phyloP scores from a whole-genome alignment of 2,888 invertebrate species.

The Uropetala carovei region DNA sequence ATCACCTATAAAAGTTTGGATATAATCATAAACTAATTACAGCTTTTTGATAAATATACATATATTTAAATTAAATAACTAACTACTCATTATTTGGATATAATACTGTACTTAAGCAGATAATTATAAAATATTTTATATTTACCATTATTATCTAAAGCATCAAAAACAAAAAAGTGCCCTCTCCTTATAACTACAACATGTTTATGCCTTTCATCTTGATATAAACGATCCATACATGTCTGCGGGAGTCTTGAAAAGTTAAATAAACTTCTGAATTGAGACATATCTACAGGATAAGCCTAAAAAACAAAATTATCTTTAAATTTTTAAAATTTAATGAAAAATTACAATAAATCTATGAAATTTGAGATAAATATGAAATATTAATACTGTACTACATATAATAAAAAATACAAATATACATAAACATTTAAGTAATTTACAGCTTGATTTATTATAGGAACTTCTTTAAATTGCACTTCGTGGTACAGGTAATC shows the following conservation, averaged over 20 bases:
- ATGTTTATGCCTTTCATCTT: constrained; percentile 53
- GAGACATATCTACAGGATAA: constrained; percentile 36
- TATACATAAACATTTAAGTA: too few relatives aligned
- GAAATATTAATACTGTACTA: too few relatives aligned
- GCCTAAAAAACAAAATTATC: constrained; percentile 1
- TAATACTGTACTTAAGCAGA: neutral
- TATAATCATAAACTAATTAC: neutral
- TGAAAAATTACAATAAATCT: neutral
- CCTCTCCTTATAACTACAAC: constrained; percentile 43
- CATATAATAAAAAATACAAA: too few relatives aligned
- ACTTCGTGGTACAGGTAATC: too few relatives aligned
- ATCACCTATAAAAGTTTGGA: constrained; percentile 11
- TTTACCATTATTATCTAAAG: constrained; percentile 44
- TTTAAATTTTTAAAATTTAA: neutral
- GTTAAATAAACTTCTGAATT: constrained; percentile 26
- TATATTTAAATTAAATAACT: too few relatives aligned
- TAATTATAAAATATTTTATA: neutral
- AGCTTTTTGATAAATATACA: too few relatives aligned
- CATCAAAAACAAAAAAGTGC: constrained; percentile 30
- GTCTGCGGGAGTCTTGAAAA: constrained; percentile 4
- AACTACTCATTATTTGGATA: neutral
- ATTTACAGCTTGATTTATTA: too few relatives aligned
- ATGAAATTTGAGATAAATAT: neutral
- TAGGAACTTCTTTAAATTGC: too few relatives aligned
- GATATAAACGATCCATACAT: constrained; percentile 26